phyloP scores from a whole-genome alignment of 2,888 invertebrate genomes.

The Sisyra terminalis region DNA sequence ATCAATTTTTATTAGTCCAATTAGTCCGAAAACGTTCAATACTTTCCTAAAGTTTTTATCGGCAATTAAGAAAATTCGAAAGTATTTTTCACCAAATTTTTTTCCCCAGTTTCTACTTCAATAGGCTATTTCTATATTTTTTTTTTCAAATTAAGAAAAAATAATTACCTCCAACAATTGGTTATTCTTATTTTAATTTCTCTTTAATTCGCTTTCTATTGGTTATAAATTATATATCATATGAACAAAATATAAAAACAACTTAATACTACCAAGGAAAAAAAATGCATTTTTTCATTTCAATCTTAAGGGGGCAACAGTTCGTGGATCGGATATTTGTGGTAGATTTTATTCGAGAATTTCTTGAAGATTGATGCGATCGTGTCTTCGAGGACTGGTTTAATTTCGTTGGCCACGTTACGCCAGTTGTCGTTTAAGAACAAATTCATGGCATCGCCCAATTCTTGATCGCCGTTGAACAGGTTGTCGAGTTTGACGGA shows the following conservation, averaged over 20 bases:
- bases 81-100: too few species aligned
- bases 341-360: slow-evolving; percentile 40
- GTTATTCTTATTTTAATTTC: slow-evolving; percentile 1
- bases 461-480: slow-evolving; percentile 50
- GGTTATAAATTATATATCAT: neutral
- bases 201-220: neutral
- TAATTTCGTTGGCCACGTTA: slow-evolving; percentile 49
- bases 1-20: too few species aligned
- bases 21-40: too few species aligned
- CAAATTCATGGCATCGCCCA: slow-evolving; percentile 53
- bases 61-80: too few species aligned
- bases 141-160: slow-evolving; percentile 1
- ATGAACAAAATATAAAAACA: neutral
- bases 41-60: too few species aligned
- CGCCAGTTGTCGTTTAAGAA: slow-evolving; percentile 69
- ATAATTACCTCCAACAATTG: neutral
- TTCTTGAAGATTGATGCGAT: slow-evolving; percentile 37
- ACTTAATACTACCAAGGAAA: neutral
- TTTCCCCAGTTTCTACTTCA: too few species aligned
- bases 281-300: neutral
- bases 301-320: slow-evolving; percentile 28
- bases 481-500: slow-evolving; percentile 49
- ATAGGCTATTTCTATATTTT: too few species aligned
- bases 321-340: slow-evolving; percentile 36
- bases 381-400: slow-evolving; percentile 48